Conservation (phyloP, 92 coral and sea anemone species). For the Palythoa heliodiscus region DNA sequence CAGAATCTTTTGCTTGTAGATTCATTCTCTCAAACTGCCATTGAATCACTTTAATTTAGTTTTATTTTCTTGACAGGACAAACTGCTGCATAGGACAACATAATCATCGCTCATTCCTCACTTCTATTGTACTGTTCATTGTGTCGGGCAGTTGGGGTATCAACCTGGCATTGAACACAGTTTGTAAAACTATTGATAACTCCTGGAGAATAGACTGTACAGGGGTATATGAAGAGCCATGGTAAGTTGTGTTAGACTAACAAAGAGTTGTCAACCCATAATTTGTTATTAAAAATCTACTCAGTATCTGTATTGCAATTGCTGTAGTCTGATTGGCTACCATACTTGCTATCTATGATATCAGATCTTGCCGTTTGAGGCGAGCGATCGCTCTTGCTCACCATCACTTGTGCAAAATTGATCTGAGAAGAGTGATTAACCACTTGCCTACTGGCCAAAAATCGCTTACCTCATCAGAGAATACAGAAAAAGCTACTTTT, state of each 20-base stretch:
- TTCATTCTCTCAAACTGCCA: neutral
- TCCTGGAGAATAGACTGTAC: conserved; percentile 30
- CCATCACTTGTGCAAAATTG: too few relatives aligned
- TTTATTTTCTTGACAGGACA: conserved; percentile 66
- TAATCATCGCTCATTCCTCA: conserved; percentile 77
- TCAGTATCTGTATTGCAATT: too few relatives aligned
- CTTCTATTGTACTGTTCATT: conserved; percentile 61
- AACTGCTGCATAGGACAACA: conserved; percentile 96
- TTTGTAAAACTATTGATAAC: conserved; percentile 45
- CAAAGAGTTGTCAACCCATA: neutral
- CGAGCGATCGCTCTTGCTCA: too few relatives aligned
- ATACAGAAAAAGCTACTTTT: too few relatives aligned
- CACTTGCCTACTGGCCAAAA: too few relatives aligned
- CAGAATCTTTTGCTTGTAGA: neutral
- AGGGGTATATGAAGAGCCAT: conserved; percentile 23
- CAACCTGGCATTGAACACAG: conserved; percentile 53
- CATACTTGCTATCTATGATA: too few relatives aligned
- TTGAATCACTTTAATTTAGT: neutral
- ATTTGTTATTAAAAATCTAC: too few relatives aligned
- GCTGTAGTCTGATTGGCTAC: too few relatives aligned
- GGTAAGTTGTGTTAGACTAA: conserved; percentile 9
- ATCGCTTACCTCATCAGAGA: too few relatives aligned
- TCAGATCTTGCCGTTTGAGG: too few relatives aligned
- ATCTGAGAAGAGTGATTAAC: too few relatives aligned
- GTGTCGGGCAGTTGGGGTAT: conserved; percentile 75